Base-by-base conservation (phyloP, 2,113 vertebrate genomes). In the Arenaria interpres region DNA sequence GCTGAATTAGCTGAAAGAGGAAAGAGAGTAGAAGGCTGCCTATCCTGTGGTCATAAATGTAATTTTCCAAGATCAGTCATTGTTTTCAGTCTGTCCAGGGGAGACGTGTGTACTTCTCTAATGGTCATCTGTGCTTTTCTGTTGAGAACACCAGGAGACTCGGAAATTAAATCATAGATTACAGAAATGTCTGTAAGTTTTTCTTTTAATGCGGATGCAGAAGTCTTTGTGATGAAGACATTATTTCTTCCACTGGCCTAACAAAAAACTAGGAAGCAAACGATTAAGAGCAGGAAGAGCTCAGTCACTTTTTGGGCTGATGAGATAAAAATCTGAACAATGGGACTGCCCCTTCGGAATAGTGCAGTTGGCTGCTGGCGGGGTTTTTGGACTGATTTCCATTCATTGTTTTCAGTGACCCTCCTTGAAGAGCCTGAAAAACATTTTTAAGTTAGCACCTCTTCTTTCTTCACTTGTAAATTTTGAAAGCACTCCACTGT, bases 251-350 rank as follows among this genome's bases (percentile, higher is more conserved):
- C 88, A 90, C 33, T 51, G 60, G 33, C 15, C 39, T 89, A 93
- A 96, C 79, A 96, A 92, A 93, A 90, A 93, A 18, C 39, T 93
- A 92, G 83, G 81, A 97, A 86, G 85, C 66, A 86, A 92, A 91
- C 2, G 8, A 87, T 79, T 91, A 90, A 93, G 64, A 83, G 60
- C 96, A 92, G 85, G 93, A 97, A 97, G 68, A 90, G 72, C 80
- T 88, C 46, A 75, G 85, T 93, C 77, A 67, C 86, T 96, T 91
- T 85, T 97, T 82, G 93, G 76, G n/a, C 71, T 6, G 12, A 72
- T 57, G 67, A 96, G 90, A 96, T 97, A 92, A 91, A 95, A 93
- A 82, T 88, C 56, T 82, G 63, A 87, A 95, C 96, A 94, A 96
- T 96, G 1, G 35, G 68, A 76, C 84, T 66, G 90, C 87, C 85